Evolutionary conservation across 2,888 invertebrate species (phyloP).

Genomic region (Acanthosoma haemorrhoidale): DNA sequence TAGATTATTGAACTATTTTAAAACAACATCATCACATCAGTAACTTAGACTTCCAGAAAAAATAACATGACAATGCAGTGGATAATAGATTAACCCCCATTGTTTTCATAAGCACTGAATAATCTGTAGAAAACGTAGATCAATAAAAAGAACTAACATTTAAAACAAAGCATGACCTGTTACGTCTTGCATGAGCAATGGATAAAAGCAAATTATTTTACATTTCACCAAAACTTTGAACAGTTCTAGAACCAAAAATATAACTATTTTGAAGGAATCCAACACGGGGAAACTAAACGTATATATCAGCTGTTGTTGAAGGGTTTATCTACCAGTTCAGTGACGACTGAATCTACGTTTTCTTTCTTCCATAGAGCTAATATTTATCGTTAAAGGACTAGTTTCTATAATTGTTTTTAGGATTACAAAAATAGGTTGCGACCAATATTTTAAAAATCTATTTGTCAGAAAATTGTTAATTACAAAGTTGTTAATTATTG

Average conservation of each 20-base stretch:
- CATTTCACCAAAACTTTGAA: constrained; percentile 13
- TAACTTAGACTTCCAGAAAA: no score
- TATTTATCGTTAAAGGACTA: no score
- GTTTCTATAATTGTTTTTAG: no score
- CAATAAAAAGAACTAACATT: constrained; percentile 15
- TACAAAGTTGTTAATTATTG: no score
- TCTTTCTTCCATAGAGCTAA: not conserved
- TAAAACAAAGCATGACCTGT: constrained; percentile 24
- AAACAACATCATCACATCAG: no score
- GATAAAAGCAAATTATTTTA: constrained; percentile 9
- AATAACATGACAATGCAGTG: not conserved
- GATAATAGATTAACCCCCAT: constrained; percentile 20
- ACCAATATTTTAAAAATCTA: no score
- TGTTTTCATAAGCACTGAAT: constrained; percentile 11
- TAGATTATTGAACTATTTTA: no score
- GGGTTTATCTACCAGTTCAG: constrained; percentile 9
- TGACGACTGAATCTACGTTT: not conserved
- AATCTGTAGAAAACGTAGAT: not conserved
- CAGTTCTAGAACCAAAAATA: not conserved
- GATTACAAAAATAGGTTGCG: no score
- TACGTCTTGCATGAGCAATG: not conserved
- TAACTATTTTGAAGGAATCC: constrained; percentile 28
- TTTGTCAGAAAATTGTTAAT: no score
- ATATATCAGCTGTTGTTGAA: constrained; percentile 30
- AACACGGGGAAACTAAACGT: constrained; percentile 35